phyloP scores from a whole-genome alignment of 2,797 vertebrate species.

The Enteromius radiatus region DNA sequence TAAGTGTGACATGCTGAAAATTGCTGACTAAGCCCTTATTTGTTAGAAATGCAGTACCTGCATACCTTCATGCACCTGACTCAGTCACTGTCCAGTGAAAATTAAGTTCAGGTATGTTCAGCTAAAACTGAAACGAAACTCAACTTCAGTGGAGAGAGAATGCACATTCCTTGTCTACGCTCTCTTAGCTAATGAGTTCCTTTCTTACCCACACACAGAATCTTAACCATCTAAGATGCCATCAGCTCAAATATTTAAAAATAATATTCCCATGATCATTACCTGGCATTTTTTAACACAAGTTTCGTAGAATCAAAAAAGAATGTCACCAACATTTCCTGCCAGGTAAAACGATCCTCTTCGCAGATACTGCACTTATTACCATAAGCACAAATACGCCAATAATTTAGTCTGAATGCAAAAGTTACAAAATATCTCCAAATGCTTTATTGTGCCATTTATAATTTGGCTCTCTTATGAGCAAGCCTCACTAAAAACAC shows the following conservation, averaged over 20 bases:
- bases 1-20: constrained; percentile 6
- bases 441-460: background rate
- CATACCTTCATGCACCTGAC: constrained; percentile 13
- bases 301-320: background rate
- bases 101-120: constrained; percentile 13
- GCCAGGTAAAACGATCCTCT: background rate
- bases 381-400: background rate
- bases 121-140: constrained; percentile 1
- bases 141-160: background rate
- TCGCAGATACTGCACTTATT: constrained; percentile 10
- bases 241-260: background rate
- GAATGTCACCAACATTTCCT: background rate
- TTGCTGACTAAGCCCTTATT: constrained; percentile 1
- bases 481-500: background rate
- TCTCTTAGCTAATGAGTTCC: background rate
- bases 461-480: background rate
- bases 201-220: background rate
- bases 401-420: background rate
- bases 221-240: constrained; percentile 2
- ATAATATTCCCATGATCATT: background rate
- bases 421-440: background rate
- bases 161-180: background rate
- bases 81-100: background rate
- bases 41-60: constrained; percentile 1
- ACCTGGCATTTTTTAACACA: background rate